These are phyloP conservation scores for Lobophora halterata DNA, from an alignment of 2,888 invertebrate genomes.

Conservation along the genomic window DNA sequence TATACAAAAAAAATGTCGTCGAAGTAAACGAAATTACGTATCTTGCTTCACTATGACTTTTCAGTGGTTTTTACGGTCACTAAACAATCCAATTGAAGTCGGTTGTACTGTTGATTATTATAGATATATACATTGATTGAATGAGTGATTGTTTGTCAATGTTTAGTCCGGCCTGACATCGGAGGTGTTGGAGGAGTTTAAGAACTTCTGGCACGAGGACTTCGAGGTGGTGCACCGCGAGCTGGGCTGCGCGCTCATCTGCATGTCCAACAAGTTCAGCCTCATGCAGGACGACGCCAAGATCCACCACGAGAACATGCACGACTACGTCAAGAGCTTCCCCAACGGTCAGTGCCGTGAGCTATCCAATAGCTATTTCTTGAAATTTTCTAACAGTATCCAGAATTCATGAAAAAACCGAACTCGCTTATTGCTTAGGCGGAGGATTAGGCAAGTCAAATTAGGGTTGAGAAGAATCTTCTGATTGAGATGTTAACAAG, in stretches of 20 bases:
- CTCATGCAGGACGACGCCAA: constrained; percentile 65
- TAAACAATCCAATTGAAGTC: no score
- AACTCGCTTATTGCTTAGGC: no score
- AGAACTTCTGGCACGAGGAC: constrained; percentile 72
- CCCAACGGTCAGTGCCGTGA: constrained; percentile 53
- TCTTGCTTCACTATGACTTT: no score
- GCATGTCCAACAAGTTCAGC: constrained; percentile 73
- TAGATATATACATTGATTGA: no score
- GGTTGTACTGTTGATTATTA: no score
- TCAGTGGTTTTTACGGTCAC: constrained; percentile 1
- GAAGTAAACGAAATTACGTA: no score
- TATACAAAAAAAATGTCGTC: no score
- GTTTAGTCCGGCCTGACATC: constrained; percentile 43
- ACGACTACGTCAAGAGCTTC: constrained; percentile 67
- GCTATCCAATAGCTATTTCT: background rate
- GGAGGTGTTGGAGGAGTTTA: constrained; percentile 66
- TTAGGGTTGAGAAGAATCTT: no score
- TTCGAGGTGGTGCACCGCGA: constrained; percentile 73
- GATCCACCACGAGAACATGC: constrained; percentile 70
- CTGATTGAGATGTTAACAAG: no score
- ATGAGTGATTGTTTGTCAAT: no score
- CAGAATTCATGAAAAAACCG: no score
- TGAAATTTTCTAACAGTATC: background rate
- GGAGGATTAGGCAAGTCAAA: no score
- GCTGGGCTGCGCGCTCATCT: constrained; percentile 73